Evolutionary conservation across 2,797 vertebrate genomes (phyloP).

Genomic region (Periophthalmus magnuspinnatus): DNA sequence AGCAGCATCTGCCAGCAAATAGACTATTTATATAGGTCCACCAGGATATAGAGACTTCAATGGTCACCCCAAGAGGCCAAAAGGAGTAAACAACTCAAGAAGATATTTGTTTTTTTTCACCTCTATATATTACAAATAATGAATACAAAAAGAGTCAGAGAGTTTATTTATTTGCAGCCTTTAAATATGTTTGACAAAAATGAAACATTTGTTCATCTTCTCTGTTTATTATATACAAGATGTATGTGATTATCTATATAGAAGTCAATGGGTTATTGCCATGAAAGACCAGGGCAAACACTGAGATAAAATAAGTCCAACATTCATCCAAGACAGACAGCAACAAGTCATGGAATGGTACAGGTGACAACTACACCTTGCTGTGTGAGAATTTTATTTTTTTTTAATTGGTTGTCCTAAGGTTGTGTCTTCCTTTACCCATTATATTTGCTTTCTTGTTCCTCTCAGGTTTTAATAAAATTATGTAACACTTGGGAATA

Average conservation of each 20-base stretch:
- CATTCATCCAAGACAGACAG: background rate
- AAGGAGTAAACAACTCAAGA: constrained; percentile 25
- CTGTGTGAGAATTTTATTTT: no score
- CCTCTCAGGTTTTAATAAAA: constrained; percentile 64
- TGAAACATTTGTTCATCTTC: no score
- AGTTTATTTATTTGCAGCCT: background rate
- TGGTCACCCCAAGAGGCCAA: constrained; percentile 34
- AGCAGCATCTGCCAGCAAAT: constrained; percentile 1
- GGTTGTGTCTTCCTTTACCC: constrained; percentile 16
- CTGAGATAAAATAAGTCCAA: background rate
- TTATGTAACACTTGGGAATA: constrained; percentile 76
- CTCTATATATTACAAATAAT: background rate
- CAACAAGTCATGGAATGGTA: background rate
- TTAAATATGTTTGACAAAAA: background rate
- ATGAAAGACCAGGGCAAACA: background rate
- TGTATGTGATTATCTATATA: background rate
- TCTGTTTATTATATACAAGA: background rate
- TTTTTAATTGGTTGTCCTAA: background rate
- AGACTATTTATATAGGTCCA: constrained; percentile 48
- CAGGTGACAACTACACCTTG: background rate
- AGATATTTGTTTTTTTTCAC: background rate
- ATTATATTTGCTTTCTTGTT: constrained; percentile 62
- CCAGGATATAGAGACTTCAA: constrained; percentile 21
- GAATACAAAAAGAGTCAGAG: background rate
- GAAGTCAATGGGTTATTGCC: background rate